phyloP scores from a whole-genome alignment of 2,113 vertebrate species.

The Bettongia penicillata region DNA sequence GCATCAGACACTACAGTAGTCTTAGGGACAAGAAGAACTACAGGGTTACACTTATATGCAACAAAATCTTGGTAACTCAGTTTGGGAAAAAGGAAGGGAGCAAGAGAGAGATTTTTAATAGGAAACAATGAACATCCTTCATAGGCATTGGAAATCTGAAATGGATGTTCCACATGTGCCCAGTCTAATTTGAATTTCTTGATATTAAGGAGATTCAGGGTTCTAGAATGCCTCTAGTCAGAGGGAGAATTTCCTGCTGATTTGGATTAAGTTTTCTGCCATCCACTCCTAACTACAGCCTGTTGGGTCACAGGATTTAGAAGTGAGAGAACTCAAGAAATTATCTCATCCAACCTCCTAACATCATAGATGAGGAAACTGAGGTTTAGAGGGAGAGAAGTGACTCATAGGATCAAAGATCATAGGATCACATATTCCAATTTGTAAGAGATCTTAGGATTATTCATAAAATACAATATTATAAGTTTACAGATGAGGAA shows the following conservation, averaged over 20 bases:
- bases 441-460: background rate
- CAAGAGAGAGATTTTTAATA: background rate
- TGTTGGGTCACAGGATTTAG: background rate
- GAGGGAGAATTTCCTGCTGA: too few relatives aligned
- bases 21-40: background rate
- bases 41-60: background rate
- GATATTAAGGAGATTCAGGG: too few relatives aligned
- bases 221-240: too few relatives aligned
- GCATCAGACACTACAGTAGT: background rate
- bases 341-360: background rate
- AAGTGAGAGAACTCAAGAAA: too few relatives aligned
- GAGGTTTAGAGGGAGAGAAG: background rate
- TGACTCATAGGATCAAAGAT: background rate
- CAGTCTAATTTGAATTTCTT: background rate
- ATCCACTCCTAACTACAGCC: too few relatives aligned
- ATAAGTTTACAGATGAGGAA: background rate
- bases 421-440: background rate
- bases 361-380: background rate
- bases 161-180: background rate
- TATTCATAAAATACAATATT: background rate
- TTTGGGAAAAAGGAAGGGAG: background rate
- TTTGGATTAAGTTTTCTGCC: too few relatives aligned
- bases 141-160: background rate
- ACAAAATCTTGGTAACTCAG: background rate
- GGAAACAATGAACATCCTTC: background rate